Evolutionary conservation across 2,113 vertebrate genomes (phyloP).

Genomic region (Sus scrofa): DNA sequence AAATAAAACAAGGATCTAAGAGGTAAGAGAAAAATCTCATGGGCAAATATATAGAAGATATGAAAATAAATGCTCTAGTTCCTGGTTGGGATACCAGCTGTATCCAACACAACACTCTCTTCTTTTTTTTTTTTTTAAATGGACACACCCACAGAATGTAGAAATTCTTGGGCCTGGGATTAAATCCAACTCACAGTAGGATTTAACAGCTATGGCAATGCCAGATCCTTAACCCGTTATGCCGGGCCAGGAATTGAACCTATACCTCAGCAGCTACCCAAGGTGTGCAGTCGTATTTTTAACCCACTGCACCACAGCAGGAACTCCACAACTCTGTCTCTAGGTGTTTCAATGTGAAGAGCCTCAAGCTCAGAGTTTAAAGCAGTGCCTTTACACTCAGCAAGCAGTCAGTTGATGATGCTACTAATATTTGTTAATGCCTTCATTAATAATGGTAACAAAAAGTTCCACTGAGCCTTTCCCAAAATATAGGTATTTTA

Average conservation of each 20-base stretch:
- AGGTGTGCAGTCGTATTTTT: too few relatives aligned
- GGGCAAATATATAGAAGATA: not conserved
- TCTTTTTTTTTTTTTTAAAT: too few relatives aligned
- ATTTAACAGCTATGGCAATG: too few relatives aligned
- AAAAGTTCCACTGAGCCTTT: slow-evolving; percentile 17
- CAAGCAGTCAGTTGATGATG: slow-evolving; percentile 50
- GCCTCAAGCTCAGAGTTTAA: slow-evolving; percentile 45
- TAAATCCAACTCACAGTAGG: too few relatives aligned
- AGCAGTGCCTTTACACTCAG: not conserved
- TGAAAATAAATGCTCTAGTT: not conserved
- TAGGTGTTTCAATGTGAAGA: not conserved
- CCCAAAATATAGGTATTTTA: slow-evolving; percentile 45
- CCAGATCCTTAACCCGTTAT: too few relatives aligned
- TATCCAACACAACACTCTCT: not conserved
- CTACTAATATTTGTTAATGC: slow-evolving; percentile 41
- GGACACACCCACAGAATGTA: too few relatives aligned
- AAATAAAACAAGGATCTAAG: not conserved
- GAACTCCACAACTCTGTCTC: not conserved
- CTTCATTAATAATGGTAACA: slow-evolving; percentile 49
- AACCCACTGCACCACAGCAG: too few relatives aligned
- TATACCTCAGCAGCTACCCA: too few relatives aligned
- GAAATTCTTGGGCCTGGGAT: too few relatives aligned
- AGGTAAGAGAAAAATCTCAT: not conserved
- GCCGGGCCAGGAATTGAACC: too few relatives aligned
- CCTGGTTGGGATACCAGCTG: not conserved